Base-by-base conservation (phyloP, 2,888 invertebrate genomes). In the Ligdia adustata region DNA sequence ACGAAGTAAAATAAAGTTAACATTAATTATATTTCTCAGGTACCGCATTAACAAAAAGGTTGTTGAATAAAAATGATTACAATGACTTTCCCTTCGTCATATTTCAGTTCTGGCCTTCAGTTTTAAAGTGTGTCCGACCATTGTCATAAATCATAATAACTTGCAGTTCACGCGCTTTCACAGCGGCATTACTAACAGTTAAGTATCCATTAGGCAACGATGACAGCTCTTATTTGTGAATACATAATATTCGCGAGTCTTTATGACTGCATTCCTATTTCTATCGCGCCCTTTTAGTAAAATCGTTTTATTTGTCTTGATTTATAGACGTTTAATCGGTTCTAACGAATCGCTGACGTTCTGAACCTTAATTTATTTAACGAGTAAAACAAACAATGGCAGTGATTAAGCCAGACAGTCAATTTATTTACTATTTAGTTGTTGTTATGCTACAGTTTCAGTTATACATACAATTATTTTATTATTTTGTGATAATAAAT, bases 181-280 rank as follows among this genome's bases (percentile, higher is more conserved):
- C 82, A 76, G 75, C 84, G 87, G 84, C 86, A 85, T 85, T 82
- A 79, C 75, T 80, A 84, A 80, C 77, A 74, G 75, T 80, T 72
- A 72, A 70, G 74, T 68, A 45, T 56, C 61, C 64, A 64, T 72
- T 69, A 47, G 31, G 35, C 42, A 47, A 44, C 37, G 44, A 34
- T 42, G 55, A 47, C 51, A 51, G 45, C 40, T 28, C 29, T 55
- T 5, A 34, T 39, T 40, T 44, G 40, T 26, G 26, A 3, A 6
- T 14, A 24, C 13, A 24, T n/a, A 2, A 5, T 24, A 37, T 26
- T 26, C 11, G 16, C 16, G 11, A 11, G 32, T 42, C 29, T 33
- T 44, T 34, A 51, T 37, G 26, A 47, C 26, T 26, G 33, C 34
- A 15, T 39, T 35, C 40, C 40, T 32, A 46, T 15, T 11, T 34